Evolutionary conservation across 2,888 invertebrate species (phyloP), one percentile per base, ranked within the genome.

Genomic region (Meta bourneti): DNA sequence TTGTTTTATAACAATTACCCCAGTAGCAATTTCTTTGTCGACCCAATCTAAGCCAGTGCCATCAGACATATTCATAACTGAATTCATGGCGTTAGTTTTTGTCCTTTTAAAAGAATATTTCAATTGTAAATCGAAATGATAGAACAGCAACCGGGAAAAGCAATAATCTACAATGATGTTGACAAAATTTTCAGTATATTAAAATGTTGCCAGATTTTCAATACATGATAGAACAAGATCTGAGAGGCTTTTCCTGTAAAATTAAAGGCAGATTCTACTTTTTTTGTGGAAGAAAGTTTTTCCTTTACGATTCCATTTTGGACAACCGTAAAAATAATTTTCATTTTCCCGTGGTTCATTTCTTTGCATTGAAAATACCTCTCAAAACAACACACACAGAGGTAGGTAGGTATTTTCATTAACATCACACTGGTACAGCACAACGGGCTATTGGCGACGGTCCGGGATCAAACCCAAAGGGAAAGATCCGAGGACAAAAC

Each of bases 11-110:
- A 34, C 34, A 96, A 96, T 96, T 96, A 97, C 97, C 81, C 98
- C 98, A 48, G 98, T 98, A 94, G 97, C 97, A 94, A 97, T 97
- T 75, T 97, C 96, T 2, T 97, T 96, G 94, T 96, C 96, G 95
- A 97, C 96, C 97, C 97, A 97, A 94, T 97, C 96, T 86, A 95
- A 95, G 34, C 69, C 61, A 61, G 82, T 52, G 20, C 70, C 86
- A 20, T 91, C 90, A 19, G 78, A 78, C 69, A 71, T 78, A 78
- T 78, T 78, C 78, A 78, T 70, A 13, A n/a, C 52, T 9, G 78
- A 70, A 61, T 16, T 75, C 84, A 84, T 84, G 11, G 1, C 2
- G 54, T 74, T 51, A 69, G 13, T 71, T 51, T 72, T 1, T 34
- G n/a, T n/a, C n/a, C n/a, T 49, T 8, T 52, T n/a, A 52, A 52